Evolutionary conservation across 2,113 vertebrate species (phyloP), one percentile per base, ranked within the genome.

Genomic region (Clarias gariepinus): DNA sequence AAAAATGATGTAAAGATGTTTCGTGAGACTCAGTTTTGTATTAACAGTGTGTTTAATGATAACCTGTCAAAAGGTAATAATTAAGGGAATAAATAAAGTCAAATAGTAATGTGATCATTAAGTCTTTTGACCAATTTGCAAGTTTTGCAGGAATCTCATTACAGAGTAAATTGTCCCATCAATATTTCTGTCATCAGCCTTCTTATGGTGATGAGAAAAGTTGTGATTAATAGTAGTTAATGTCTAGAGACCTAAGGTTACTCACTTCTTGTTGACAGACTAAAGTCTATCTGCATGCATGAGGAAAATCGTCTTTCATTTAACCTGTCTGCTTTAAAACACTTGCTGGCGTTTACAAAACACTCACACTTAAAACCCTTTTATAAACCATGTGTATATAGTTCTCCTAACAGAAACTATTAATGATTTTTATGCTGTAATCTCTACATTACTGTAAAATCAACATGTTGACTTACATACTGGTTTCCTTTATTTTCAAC

Each of bases 61-160:
- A 85, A 84, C 69, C 85, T 89, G 79, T 89, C 88, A 87, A 58
- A 82, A 63, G 82, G 61, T 69, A 73, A 71, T 86, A 87, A 89
- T 89, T 87, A 89, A 33, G 63, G 28, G 68, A n/a, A 30, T 64
- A 71, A 86, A 58, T 68, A 82, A 87, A 89, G 86, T 84, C 83
- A 36, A 87, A 85, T 55, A 63, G 83, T 81, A 89, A 79, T 87
- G 86, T 87, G 84, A 89, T 87, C 86, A 89, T 89, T 89, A 87
- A 66, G 82, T 85, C 79, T 68, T 15, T 79, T 85, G 78, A 87
- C 41, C 85, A 87, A 89, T 89, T 85, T 66, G 64, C 36, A 76
- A 60, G 74, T 87, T 89, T 85, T 84, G 68, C 83, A 9, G 68
- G 71, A 69, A 60, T 77, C 78, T 89, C 81, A 84, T 89, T 89